Evolutionary conservation across 1,140 invertebrate genomes (phyloP).

Genomic region (Agrilus planipennis): DNA sequence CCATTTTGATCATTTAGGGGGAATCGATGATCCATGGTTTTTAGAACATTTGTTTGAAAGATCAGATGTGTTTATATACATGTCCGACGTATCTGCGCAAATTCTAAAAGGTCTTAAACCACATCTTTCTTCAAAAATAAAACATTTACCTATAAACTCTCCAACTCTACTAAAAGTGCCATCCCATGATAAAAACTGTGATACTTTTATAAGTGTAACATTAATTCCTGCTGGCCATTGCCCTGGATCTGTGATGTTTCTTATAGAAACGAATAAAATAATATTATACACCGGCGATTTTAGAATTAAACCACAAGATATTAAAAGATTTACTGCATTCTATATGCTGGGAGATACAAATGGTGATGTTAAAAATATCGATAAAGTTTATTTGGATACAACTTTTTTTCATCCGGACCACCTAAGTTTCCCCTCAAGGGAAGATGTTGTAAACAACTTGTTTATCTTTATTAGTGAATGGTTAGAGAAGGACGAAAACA

Average conservation of each 20-base stretch:
- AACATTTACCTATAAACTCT: constrained; percentile 24
- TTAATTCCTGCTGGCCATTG: constrained; percentile 56
- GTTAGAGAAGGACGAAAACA: constrained; percentile 35
- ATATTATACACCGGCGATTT: constrained; percentile 64
- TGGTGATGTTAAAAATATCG: constrained; percentile 39
- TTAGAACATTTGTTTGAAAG: constrained; percentile 17
- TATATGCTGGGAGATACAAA: constrained; percentile 32
- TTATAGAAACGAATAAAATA: constrained; percentile 42
- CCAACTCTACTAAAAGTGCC: constrained; percentile 24
- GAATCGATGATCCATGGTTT: constrained; percentile 32
- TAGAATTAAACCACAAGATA: constrained; percentile 41
- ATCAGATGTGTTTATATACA: constrained; percentile 33
- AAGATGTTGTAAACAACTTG: constrained; percentile 40
- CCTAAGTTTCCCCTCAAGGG: constrained; percentile 43
- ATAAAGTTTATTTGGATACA: constrained; percentile 56
- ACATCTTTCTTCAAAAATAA: constrained; percentile 16
- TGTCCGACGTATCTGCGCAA: constrained; percentile 32
- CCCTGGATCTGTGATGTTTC: constrained; percentile 62
- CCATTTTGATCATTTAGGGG: constrained; percentile 54
- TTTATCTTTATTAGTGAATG: constrained; percentile 40
- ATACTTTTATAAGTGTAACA: constrained; percentile 39
- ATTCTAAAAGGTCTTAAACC: constrained; percentile 31
- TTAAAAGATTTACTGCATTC: constrained; percentile 42
- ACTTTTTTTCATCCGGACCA: constrained; percentile 48
- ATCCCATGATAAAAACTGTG: constrained; percentile 12